A percentile compares a stretch with the other conserved stretches of the same genome.
phyloP scores from a whole-genome alignment of 2,888 invertebrate genomes.

The Philereme vetulata region DNA sequence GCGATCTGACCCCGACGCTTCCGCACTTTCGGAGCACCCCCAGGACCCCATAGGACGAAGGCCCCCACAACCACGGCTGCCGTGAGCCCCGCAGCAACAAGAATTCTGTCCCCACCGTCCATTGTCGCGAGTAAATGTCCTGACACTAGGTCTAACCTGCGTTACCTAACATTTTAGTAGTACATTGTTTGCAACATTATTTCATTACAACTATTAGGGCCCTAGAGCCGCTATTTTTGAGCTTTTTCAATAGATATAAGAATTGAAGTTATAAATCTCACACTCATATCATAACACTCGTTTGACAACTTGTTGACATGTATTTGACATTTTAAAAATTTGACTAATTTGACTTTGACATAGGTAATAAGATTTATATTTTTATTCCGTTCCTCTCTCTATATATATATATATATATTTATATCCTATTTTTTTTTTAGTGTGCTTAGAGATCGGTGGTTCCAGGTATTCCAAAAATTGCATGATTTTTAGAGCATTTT shows the following conservation, averaged over 20 bases:
- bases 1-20: conserved; percentile 89
- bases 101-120: conserved; percentile 90
- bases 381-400: no score
- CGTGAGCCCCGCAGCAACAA: conserved; percentile 91
- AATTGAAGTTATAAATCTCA: conserved; percentile 22
- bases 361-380: no score
- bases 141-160: conserved; percentile 9
- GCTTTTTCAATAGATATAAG: conserved; percentile 27
- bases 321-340: no score
- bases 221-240: conserved; percentile 19
- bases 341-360: no score
- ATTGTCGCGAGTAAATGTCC: conserved; percentile 61
- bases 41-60: conserved; percentile 92
- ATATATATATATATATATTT: no score
- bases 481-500: no score
- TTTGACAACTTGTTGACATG: no score
- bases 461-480: no score
- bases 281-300: no score
- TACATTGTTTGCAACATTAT: conserved; percentile 5
- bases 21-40: conserved; percentile 84
- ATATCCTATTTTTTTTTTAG: no score
- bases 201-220: conserved; percentile 10
- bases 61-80: conserved; percentile 92
- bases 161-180: conserved; percentile 25
- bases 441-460: no score